Evolutionary conservation across 2,888 invertebrate species (phyloP), one percentile per base, ranked within the genome.

Genomic region (Protonemura montana): DNA sequence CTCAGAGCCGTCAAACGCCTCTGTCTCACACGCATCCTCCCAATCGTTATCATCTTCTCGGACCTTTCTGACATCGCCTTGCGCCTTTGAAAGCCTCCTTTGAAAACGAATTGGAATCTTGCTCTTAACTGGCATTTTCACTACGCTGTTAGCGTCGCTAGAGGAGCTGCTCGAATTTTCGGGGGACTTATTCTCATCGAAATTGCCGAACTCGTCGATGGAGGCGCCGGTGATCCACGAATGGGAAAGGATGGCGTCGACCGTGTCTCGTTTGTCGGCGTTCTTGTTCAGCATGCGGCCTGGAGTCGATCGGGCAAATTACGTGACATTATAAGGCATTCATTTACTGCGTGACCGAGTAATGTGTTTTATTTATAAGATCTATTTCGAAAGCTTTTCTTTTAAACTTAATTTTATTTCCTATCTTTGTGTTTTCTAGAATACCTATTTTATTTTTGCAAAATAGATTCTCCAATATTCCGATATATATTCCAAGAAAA

Each of bases 141-240:
- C n/a, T n/a, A 25, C 27, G 78, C 78, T 78, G 26, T 10, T 27
- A 6, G 1, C 26, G 78, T 78, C 28, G 78, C 28, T 26, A 25
- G 2, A 5, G 78, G 78, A 25, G 6, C 28, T 28, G 25, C 26
- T 10, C 27, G n/a, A 25, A 0, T 78, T 27, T 2, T 7, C 10
- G 78, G 3, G 27, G 6, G 78, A 27, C 27, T 2, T 21, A 2
- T 16, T 27, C 6, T 28, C 78, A 27, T 78, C 78, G 26, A 27
- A 28, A 30, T n/a, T n/a, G 81, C 29, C 81, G 81, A 29, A 28
- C 0, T n/a, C 30, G 30, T 81, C 30, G 13, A 59, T 59, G 59
- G 59, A 59, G 16, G 13, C 1, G 81, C 81, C 81, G 81, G 81
- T 30, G 29, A 81, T 30, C 81, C 81, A 81, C 30, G 29, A 16